Evolutionary conservation across 2,888 invertebrate species (phyloP).

Genomic region (Pinctada fucata): DNA sequence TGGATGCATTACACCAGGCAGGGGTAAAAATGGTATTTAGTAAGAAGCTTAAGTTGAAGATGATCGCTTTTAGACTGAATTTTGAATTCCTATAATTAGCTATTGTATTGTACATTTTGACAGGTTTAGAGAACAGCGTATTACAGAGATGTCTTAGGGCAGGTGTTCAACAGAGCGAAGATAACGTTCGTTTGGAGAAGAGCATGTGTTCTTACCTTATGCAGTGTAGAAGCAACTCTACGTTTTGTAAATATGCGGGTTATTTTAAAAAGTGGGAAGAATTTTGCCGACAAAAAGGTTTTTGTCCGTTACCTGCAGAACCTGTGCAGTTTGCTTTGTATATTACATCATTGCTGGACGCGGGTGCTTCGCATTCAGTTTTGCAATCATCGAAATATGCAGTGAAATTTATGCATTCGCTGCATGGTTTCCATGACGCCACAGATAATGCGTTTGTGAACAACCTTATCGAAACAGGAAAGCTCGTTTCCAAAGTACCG

Average conservation of each 20-base stretch:
- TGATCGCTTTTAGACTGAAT: not conserved
- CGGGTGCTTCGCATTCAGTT: not conserved
- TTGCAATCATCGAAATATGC: not conserved
- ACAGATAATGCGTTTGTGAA: not conserved
- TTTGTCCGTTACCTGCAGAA: not conserved
- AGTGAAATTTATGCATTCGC: too few species aligned
- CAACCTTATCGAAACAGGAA: not conserved
- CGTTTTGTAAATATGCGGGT: not conserved
- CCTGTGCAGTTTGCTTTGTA: not conserved
- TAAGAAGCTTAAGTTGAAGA: not conserved
- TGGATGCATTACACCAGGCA: too few species aligned
- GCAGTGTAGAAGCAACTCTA: not conserved
- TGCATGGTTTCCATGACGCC: not conserved
- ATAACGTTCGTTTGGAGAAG: too few species aligned
- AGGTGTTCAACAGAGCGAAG: too few species aligned
- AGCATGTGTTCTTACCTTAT: too few species aligned
- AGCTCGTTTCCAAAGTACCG: not conserved
- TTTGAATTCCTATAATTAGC: not conserved
- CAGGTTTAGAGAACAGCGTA: too few species aligned
- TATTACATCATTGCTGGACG: not conserved
- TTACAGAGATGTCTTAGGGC: too few species aligned
- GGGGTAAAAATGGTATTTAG: not conserved
- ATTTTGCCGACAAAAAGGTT: not conserved
- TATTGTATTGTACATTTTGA: not conserved
- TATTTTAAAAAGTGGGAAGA: not conserved